Evolutionary conservation across 2,797 vertebrate species (phyloP).

Genomic region (Ambastaia sidthimunki): DNA sequence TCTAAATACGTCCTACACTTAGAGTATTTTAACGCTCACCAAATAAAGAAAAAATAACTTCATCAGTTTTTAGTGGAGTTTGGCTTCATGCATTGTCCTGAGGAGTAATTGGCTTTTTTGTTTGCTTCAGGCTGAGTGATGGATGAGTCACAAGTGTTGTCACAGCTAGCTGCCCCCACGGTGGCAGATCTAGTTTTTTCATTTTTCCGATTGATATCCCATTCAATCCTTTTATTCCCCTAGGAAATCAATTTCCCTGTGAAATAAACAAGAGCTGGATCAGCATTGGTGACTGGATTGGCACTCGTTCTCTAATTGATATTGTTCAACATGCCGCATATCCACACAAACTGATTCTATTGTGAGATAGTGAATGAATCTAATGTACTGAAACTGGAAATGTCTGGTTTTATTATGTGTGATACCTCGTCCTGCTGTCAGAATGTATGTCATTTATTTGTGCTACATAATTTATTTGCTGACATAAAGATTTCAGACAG

Average conservation of each 20-base stretch:
- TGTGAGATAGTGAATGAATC: background rate
- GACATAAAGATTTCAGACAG: background rate
- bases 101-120: slow-evolving; percentile 7
- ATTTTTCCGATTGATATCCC: slow-evolving; percentile 1
- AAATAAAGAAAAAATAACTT: background rate
- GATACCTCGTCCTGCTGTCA: background rate
- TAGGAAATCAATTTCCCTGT: slow-evolving; percentile 7
- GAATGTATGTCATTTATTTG: background rate
- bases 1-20: background rate
- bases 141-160: slow-evolving; percentile 37
- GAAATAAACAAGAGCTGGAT: background rate
- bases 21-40: too few species aligned
- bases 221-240: slow-evolving; percentile 10
- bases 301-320: slow-evolving; percentile 3
- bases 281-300: background rate
- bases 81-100: background rate
- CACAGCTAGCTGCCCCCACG: slow-evolving; percentile 1
- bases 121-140: slow-evolving; percentile 19
- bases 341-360: background rate
- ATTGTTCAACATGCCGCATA: background rate
- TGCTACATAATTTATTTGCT: background rate
- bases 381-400: background rate
- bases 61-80: background rate
- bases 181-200: background rate
- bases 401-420: background rate